Evolutionary conservation across 1,140 invertebrate species (phyloP), one percentile per base, ranked within the genome.

Genomic region (Homarus americanus): DNA sequence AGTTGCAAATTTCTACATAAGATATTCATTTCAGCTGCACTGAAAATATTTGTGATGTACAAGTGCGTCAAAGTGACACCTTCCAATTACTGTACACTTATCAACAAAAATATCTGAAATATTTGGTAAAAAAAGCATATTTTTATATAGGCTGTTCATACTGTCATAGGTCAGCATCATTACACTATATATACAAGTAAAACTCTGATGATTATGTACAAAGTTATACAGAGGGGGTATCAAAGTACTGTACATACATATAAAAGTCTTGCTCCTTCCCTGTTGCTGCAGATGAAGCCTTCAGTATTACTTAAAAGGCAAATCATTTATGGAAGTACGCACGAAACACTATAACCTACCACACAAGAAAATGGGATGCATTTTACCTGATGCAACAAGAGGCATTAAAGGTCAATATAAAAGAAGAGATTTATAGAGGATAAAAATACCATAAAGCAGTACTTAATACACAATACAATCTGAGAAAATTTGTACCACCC

Each of bases 171-270:
- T 82, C 32, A 82, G 44, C 58, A 82, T 82, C 44, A 58, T 20
- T 58, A 82, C 20, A 82, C 32, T 82, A 82, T 82, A 82, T 82
- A 34, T 82, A 82, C 79, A 82, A 58, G 32, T 82, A 82, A 82
- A 82, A 58, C 79, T 82, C 79, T 82, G 79, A 82, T 82, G 79
- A 82, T 82, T 82, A 82, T 82, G 79, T 82, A 82, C 79, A 82
- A 82, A 53, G 79, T 82, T 82, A 82, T 82, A 82, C n/a, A 82
- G 41, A 78, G n/a, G n/a, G 79, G 49, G 79, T 82, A 82, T 82
- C 79, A 82, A 82, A 82, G 79, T 58, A 82, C 79, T 82, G 41
- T 82, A 82, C 79, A 82, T 15, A 40, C 7, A 82, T 58, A 82
- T 82, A 82, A 82, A 82, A 82, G 2, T 32, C 78, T 58, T 34